phyloP scores from a whole-genome alignment of 1,140 invertebrate species.

The Gryllus bimaculatus region DNA sequence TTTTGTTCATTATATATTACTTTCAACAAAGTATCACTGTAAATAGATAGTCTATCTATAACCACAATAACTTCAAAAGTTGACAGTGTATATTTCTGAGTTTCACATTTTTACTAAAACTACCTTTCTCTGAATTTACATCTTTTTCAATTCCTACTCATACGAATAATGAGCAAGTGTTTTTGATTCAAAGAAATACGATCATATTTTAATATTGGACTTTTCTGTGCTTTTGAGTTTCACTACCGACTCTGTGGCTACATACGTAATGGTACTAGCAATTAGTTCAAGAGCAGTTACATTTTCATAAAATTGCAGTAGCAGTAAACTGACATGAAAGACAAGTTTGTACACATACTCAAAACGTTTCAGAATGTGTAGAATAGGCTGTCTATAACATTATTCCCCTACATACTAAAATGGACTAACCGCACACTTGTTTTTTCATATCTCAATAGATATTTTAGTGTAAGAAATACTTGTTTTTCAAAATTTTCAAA shows the following conservation, averaged over 20 bases:
- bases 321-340: background rate
- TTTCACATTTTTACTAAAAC: no score
- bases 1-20: background rate
- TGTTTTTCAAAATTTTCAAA: constrained; percentile 20
- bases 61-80: no score
- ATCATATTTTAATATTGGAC: background rate
- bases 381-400: background rate
- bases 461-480: constrained; percentile 21
- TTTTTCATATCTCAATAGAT: background rate
- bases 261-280: background rate
- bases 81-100: no score
- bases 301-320: background rate
- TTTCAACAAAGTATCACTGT: background rate
- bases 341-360: background rate
- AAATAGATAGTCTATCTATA: background rate
- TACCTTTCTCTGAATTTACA: background rate
- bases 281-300: background rate
- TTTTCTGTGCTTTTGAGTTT: no score
- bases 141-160: background rate
- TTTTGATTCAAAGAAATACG: background rate
- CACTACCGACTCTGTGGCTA: no score
- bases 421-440: background rate
- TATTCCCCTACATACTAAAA: background rate
- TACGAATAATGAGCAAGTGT: background rate
- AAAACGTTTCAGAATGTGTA: background rate